Percentiles rank a stretch among this genome's conserved stretches.
Conservation (phyloP, 2,113 vertebrate species). For the Sinocyclocheilus grahami region DNA sequence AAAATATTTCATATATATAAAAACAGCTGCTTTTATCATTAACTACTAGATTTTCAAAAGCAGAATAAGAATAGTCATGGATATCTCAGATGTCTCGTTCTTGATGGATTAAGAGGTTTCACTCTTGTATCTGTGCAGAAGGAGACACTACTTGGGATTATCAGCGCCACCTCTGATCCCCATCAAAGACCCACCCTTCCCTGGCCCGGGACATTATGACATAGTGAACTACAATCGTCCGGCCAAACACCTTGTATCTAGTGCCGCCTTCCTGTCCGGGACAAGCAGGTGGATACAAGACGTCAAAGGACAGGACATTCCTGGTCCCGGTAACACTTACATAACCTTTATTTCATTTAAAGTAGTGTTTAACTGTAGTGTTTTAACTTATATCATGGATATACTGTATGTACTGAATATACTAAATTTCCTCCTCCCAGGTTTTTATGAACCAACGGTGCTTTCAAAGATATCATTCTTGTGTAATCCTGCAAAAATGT, state of each 20-base stretch:
- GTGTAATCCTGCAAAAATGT: slow-evolving; percentile 69
- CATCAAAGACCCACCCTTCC: slow-evolving; percentile 65
- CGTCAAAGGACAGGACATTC: slow-evolving; percentile 35
- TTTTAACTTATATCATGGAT: background rate
- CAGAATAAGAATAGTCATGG: background rate
- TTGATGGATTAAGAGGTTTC: background rate
- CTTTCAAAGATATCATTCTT: slow-evolving; percentile 74
- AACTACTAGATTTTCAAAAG: background rate
- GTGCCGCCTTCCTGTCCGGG: slow-evolving; percentile 75
- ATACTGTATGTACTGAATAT: no score
- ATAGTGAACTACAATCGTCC: slow-evolving; percentile 53
- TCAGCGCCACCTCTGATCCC: slow-evolving; percentile 69
- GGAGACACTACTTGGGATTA: slow-evolving; percentile 67
- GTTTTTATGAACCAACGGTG: slow-evolving; percentile 68
- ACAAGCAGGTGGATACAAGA: slow-evolving; percentile 59
- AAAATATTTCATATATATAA: background rate
- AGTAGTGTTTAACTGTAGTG: no score
- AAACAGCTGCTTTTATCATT: background rate
- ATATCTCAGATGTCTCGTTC: background rate
- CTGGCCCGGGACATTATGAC: slow-evolving; percentile 78
- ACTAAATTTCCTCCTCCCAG: slow-evolving; percentile 58
- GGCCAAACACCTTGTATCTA: slow-evolving; percentile 69
- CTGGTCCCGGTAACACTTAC: slow-evolving; percentile 77
- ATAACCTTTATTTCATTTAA: background rate
- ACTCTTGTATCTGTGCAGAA: slow-evolving; percentile 65